These are phyloP conservation scores for Mus spretus DNA, from an alignment of 2,797 vertebrate species.

Conservation along the genomic window DNA sequence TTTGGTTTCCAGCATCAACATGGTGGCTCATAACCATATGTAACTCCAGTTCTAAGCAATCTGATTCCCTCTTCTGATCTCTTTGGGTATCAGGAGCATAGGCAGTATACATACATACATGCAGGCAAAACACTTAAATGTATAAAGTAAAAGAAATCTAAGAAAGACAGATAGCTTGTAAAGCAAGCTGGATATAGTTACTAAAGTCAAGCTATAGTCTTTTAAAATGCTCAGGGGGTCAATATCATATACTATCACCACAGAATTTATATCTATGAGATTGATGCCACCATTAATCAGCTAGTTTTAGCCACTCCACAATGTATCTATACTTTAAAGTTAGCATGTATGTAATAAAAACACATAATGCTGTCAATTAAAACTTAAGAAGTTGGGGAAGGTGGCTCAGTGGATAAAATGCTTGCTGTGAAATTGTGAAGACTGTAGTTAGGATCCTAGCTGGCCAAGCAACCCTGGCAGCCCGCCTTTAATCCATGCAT, in stretches of 20 bases:
- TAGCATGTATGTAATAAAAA: background rate
- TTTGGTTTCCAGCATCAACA: background rate
- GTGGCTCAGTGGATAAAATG: background rate
- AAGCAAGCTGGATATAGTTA: background rate
- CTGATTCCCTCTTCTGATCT: background rate
- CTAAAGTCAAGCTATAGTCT: background rate
- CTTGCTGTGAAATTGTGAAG: background rate
- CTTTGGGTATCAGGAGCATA: background rate
- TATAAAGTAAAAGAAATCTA: background rate
- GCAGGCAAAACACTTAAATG: background rate
- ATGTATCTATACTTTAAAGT: background rate
- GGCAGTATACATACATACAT: background rate
- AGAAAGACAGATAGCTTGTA: background rate
- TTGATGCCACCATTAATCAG: background rate
- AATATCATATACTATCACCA: background rate
- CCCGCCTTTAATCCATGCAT: background rate
- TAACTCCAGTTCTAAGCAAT: background rate
- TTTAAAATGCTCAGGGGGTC: background rate
- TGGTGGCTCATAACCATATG: background rate
- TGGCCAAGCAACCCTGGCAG: background rate
- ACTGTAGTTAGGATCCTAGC: background rate
- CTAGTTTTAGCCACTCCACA: background rate
- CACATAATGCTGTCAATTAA: background rate
- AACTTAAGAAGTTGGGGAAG: background rate
- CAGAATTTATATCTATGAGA: background rate